phyloP scores from a whole-genome alignment of 2,797 vertebrate genomes.

The Moxostoma hubbsi region DNA sequence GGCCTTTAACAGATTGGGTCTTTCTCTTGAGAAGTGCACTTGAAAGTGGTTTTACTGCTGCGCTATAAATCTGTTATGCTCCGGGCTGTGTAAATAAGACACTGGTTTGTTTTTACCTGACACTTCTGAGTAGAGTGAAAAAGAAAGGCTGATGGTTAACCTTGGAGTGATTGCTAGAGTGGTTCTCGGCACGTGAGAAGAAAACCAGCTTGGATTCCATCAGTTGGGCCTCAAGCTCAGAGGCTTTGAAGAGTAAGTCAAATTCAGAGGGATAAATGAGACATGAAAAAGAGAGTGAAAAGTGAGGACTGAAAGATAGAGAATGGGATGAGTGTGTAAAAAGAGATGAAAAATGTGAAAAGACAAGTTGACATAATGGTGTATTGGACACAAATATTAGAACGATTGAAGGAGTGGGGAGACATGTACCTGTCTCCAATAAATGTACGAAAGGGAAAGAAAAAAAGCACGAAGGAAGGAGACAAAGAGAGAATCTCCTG shows the following conservation, averaged over 20 bases:
- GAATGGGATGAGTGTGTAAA: conserved; percentile 4
- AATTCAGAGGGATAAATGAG: conserved; percentile 40
- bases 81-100: conserved; percentile 54
- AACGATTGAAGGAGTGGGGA: conserved; percentile 29
- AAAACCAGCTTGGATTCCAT: conserved; percentile 36
- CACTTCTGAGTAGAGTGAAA: conserved; percentile 51
- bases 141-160: conserved; percentile 37
- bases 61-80: conserved; percentile 60
- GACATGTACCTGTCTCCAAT: conserved; percentile 53
- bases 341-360: conserved; percentile 17
- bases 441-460: conserved; percentile 8
- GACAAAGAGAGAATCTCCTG: conserved; percentile 68
- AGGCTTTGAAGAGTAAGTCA: conserved; percentile 51
- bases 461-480: neutral
- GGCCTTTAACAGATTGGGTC: conserved; percentile 55
- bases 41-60: conserved; percentile 61
- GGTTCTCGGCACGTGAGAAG: conserved; percentile 1
- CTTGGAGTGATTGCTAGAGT: conserved; percentile 46
- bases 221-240: conserved; percentile 31
- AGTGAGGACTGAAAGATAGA: conserved; percentile 28
- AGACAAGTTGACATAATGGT: conserved; percentile 27
- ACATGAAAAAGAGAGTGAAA: conserved; percentile 48
- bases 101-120: conserved; percentile 51
- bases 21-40: conserved; percentile 64
- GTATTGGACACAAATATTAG: conserved; percentile 13